Base-by-base conservation (phyloP, 2,888 invertebrate species). In the Hanleya hanleyi region DNA sequence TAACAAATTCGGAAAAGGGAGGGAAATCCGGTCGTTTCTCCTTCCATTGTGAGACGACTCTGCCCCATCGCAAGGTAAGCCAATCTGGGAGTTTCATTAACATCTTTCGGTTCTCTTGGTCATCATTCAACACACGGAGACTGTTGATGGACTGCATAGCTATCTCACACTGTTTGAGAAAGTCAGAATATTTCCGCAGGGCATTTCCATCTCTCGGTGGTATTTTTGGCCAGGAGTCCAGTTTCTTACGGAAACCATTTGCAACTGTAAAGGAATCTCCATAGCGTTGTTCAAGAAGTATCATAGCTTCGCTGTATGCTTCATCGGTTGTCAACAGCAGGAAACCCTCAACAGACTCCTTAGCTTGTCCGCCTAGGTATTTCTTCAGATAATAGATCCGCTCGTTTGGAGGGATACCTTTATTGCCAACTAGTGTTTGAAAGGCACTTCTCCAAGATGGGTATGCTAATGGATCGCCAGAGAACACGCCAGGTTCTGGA, bases 21-120 rank as follows among this genome's bases (percentile, higher is more conserved):
- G 41, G 41, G 18, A 41, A 41, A 9, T 12, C 9, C 41, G 9
- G 9, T 9, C 18, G 41, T 18, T 41, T 18, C 9, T 41, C 41
- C 18, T 18, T 41, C 41, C 41, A 41, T 9, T 9, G 9, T 12
- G 41, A 9, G 18, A 41, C 79, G n/a, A 57, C 9, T 33, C 77
- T 12, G 32, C 38, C 68, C 80, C 77, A 80, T 35, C 71, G 26
- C 12, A 18, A 5, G 1, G 65, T 69, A 0, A 78, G 32, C 71
- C 75, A 76, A 5, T 77, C 72, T 36, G 80, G 77, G 22, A 81
- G 35, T 65, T 78, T 81, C 15, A 33, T 6, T 12, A 78, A 37
- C 33, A 81, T 47, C 66, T 75, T 78, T 22, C 70, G 51, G 62
- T 77, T 81, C 37, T 74, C 74, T 9, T 62, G 29, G 57, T 68